Conservation (phyloP, 2,888 invertebrate species). For the Tanypteryx hageni region DNA sequence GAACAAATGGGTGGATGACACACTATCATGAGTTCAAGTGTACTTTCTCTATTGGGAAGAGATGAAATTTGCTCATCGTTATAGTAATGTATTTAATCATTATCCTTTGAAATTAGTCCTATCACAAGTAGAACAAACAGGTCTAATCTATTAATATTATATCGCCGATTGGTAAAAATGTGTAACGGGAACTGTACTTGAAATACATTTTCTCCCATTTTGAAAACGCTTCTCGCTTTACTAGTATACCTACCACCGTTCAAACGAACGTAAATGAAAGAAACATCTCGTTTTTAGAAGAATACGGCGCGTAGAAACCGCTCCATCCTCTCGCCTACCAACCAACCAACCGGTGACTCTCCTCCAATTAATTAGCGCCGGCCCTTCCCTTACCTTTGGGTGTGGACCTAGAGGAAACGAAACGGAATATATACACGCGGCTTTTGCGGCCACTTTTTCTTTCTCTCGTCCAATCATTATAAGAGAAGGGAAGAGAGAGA, state of each 20-base stretch:
- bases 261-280: neutral
- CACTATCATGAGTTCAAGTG: no score
- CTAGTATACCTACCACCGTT: neutral
- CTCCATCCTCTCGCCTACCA: neutral
- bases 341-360: neutral
- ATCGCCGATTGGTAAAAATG: no score
- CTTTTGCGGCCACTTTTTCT: neutral
- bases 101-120: no score
- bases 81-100: no score
- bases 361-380: slow-evolving; percentile 23
- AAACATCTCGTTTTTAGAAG: neutral
- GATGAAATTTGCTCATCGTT: no score
- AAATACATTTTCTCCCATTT: neutral
- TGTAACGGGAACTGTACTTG: neutral
- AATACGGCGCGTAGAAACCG: neutral
- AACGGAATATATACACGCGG: neutral
- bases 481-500: neutral
- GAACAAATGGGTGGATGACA: no score
- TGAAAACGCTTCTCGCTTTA: neutral
- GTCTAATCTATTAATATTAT: no score
- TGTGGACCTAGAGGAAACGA: neutral
- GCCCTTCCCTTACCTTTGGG: neutral
- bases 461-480: neutral
- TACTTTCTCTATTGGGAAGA: no score
- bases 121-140: no score